A percentile compares a stretch with the other conserved stretches of the same genome.
phyloP scores from a whole-genome alignment of 2,888 invertebrate species.

The Tetranychus piercei region DNA sequence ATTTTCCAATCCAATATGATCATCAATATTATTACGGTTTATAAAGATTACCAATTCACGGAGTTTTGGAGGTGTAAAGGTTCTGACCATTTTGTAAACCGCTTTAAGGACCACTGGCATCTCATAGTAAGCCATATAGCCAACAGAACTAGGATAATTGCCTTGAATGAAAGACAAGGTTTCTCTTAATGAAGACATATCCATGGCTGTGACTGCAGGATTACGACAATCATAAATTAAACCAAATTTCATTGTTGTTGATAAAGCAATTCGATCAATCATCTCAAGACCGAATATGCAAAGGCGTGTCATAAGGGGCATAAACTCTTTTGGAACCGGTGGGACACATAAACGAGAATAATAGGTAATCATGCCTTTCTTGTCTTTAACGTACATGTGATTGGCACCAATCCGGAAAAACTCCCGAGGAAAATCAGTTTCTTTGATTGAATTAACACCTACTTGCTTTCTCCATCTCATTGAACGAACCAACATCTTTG shows the following conservation, averaged over 20 bases:
- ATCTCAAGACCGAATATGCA: background rate
- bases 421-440: conserved; percentile 18
- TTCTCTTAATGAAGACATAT: background rate
- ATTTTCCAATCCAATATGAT: conserved; percentile 18
- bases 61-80: conserved; percentile 17
- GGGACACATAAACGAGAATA: background rate
- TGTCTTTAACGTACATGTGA: conserved; percentile 3
- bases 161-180: background rate
- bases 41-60: conserved; percentile 16
- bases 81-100: conserved; percentile 5
- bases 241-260: background rate
- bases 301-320: background rate
- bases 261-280: background rate
- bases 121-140: conserved; percentile 6
- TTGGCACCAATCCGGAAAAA: background rate
- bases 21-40: conserved; percentile 11
- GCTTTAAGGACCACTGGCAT: conserved; percentile 5
- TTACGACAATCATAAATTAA: background rate
- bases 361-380: background rate
- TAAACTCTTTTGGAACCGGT: conserved; percentile 2
- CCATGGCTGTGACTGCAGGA: background rate
- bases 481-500: conserved; percentile 10
- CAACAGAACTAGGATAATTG: background rate
- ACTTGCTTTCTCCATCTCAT: conserved; percentile 11
- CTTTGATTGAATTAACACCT: conserved; percentile 10